phyloP scores from a whole-genome alignment of 1,140 invertebrate species.

The Pseudomyrmex flavicornis region DNA sequence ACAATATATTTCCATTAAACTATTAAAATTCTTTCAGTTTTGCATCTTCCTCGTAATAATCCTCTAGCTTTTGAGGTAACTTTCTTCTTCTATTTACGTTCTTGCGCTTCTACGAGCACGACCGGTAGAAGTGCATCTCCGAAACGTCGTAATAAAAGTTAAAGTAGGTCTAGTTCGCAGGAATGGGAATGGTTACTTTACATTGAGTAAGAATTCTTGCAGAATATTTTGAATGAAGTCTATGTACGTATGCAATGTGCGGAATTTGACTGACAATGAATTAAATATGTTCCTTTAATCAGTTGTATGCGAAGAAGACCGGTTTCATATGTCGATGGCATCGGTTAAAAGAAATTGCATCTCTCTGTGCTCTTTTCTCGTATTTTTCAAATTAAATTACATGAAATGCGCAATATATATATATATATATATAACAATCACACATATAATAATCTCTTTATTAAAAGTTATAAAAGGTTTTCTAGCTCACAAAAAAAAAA shows the following conservation, averaged over 20 bases:
- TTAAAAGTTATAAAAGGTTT: too few relatives aligned
- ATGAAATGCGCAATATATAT: too few relatives aligned
- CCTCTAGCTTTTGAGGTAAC: neutral
- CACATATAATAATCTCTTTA: too few relatives aligned
- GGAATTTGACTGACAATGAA: conserved; percentile 43
- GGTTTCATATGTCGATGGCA: neutral
- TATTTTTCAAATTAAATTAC: neutral
- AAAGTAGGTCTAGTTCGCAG: neutral
- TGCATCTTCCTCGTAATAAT: neutral
- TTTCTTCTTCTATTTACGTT: neutral
- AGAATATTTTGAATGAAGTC: neutral
- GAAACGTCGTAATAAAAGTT: conserved; percentile 10
- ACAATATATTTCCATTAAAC: neutral
- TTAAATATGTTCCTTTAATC: conserved; percentile 15
- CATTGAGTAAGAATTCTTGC: conserved; percentile 16
- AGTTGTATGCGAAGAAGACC: neutral
- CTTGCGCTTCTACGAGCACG: neutral
- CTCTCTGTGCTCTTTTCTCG: conserved; percentile 1
- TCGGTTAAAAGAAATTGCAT: conserved; percentile 4
- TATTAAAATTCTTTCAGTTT: neutral
- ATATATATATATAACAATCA: too few relatives aligned
- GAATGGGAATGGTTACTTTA: conserved; percentile 21
- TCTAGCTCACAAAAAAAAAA: too few relatives aligned
- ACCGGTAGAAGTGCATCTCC: neutral
- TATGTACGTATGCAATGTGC: neutral